Evolutionary conservation across 2,797 vertebrate species (phyloP).

Genomic region (Alca torda): DNA sequence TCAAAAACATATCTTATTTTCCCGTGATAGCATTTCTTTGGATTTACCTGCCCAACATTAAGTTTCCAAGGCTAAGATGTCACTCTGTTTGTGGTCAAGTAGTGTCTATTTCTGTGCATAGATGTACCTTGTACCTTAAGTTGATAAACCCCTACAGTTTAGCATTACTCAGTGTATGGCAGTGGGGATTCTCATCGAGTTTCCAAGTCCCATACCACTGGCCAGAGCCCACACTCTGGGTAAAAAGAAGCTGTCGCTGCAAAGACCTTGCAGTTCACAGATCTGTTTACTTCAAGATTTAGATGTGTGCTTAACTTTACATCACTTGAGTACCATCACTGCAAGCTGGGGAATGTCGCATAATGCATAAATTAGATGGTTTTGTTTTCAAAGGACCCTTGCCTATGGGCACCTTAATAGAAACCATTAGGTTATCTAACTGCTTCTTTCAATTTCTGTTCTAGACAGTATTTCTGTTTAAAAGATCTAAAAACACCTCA

Average conservation of each 20-base stretch:
- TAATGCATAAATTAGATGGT: not conserved
- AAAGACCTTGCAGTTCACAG: not conserved
- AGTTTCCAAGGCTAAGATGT: not conserved
- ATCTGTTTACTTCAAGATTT: not conserved
- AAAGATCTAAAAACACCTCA: not conserved
- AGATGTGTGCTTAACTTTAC: not conserved
- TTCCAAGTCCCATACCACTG: not conserved
- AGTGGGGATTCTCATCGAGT: not conserved
- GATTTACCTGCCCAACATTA: not conserved
- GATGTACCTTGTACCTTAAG: not conserved
- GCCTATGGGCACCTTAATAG: not conserved
- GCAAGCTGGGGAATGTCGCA: not conserved
- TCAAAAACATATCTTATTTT: not conserved
- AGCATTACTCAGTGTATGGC: not conserved
- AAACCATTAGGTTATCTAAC: not conserved
- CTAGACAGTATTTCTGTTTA: not conserved
- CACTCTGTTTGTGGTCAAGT: not conserved
- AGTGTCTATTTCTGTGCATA: not conserved
- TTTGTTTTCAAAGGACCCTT: not conserved
- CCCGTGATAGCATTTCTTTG: not conserved
- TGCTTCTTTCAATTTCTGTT: not conserved
- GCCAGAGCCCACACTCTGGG: accelerated
- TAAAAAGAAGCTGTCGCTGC: not conserved
- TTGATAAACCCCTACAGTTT: not conserved
- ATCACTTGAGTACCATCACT: not conserved